Base-by-base conservation (phyloP, 2,797 vertebrate genomes). In the Danio jaintianensis region DNA sequence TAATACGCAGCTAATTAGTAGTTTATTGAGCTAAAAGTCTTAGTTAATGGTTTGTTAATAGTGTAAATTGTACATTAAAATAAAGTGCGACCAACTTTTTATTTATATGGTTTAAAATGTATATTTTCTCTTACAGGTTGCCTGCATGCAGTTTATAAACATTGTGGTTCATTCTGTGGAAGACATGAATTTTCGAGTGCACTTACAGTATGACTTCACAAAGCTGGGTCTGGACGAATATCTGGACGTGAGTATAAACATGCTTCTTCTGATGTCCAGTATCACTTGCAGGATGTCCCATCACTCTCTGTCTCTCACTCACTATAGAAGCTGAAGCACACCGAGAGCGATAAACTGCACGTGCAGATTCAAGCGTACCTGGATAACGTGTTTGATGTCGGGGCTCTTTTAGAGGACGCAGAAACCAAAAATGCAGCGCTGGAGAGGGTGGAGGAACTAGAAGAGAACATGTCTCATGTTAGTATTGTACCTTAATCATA, bases 141-240 rank as follows among this genome's bases (percentile, higher is more conserved):
- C 97, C 10, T 98, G 97, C 74, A 99, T 99, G 97, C 97, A 99
- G 91, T 99, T 99, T 90, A 98, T 98, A 91, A 98, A 98, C 90
- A 98, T 98, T 0, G 97, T 98, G 48, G 97, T 98, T 74, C 97
- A 98, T 89, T 98, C 97, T 0, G 97, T 98, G 86, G 97, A 98
- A 87, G 96, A 98, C 89, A 98, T 98, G 97, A 98, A 98, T 88
- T 98, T 98, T 90, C 93, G 97, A 40, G 97, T 97, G 83, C 97
- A 98, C 56, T 92, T 99, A 52, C 97, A 99, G 87, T 99, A 92
- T 0, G 96, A 99, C 89, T 99, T 98, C 90, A 98, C 97, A 89
- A 97, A 98, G 78, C 92, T 98, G 86, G 94, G 94, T 83, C 94
- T 98, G 89, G 97, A 98, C 71, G 97, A 98, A 75, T 98, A 97